Evolutionary conservation across 2,113 vertebrate species (phyloP).

Genomic region (Cercopithecus mona): DNA sequence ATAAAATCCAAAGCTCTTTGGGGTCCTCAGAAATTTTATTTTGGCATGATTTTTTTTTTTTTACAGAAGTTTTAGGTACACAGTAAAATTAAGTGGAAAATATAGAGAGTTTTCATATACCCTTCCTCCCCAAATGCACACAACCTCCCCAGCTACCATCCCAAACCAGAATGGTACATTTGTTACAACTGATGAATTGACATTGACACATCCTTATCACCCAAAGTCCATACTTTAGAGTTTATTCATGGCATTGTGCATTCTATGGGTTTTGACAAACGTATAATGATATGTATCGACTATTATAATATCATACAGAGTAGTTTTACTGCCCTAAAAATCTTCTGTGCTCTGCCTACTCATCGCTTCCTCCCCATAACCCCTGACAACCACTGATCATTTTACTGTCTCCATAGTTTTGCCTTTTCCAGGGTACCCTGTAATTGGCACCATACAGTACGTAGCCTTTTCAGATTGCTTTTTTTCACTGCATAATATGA

Average conservation of each 20-base stretch:
- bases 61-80: background rate
- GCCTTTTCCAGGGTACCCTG: background rate
- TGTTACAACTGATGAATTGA: background rate
- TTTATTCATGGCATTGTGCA: background rate
- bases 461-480: background rate
- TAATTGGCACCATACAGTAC: background rate
- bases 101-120: background rate
- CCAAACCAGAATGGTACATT: background rate
- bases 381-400: background rate
- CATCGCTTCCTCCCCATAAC: no score
- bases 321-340: background rate
- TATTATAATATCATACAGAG: background rate
- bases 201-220: background rate
- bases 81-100: background rate
- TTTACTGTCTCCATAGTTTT: background rate
- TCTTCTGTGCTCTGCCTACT: background rate
- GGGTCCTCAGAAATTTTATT: background rate
- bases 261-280: background rate
- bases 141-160: background rate
- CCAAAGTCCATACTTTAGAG: background rate
- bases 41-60: background rate
- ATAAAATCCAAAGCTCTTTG: background rate
- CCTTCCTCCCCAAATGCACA: background rate
- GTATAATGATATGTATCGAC: background rate
- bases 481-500: background rate